Evolutionary conservation across 2,113 vertebrate genomes (phyloP), one percentile per base, ranked within the genome.

Genomic region (Spea bombifrons): DNA sequence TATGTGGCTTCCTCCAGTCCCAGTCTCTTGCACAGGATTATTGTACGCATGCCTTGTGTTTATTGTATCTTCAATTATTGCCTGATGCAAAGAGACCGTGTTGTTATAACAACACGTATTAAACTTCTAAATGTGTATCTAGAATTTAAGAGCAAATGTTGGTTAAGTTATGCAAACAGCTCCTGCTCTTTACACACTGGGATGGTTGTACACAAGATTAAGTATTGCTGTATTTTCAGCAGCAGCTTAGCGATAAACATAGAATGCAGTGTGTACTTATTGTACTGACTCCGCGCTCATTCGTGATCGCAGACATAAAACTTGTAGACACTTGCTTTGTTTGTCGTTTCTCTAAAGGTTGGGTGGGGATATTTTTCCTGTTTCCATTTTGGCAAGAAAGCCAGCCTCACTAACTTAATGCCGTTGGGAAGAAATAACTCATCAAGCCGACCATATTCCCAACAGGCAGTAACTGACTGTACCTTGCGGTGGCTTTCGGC

Each of bases 251-350:
- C 9, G 45, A 66, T 77, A 77, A 69, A 73, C 63, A 73, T 30
- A 50, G 70, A 4, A 65, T 71, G 10, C 44, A 65, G 65, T 47
- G 75, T 48, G 48, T 76, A 55, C 55, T 68, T 5, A 46, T 13
- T 48, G 66, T 71, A 57, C 67, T 47, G 30, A 73, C 10, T 70
- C 77, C 49, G 53, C 16, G 52, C 64, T 73, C 59, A 48, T 12
- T 74, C 65, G 50, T 59, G 64, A 80, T 68, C 16, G n/a, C n/a
- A 64, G 61, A 30, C 61, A 64, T 12, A 78, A 76, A 72, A 74
- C 81, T 76, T 84, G 85, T 84, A 83, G 81, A 75, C 69, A 71
- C 84, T 83, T 83, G 83, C 82, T 83, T 81, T 73, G 13, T 48
- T 81, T 80, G 64, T 71, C 63, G 59, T 83, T 55, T 79, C n/a